Conservation (phyloP, 2,113 vertebrate species). For the Steatornis caripensis region DNA sequence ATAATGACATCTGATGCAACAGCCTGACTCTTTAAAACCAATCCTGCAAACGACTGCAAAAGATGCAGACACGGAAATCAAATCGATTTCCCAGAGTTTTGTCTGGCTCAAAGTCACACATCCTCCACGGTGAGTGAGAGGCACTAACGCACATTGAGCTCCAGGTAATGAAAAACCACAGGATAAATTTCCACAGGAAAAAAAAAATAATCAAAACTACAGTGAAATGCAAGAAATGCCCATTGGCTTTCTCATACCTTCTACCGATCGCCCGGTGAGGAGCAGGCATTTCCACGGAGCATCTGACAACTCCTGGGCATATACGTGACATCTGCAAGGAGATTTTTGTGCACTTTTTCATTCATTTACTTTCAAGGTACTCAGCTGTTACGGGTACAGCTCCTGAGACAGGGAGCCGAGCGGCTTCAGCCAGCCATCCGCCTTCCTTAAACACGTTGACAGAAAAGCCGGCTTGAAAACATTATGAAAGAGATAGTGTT, state of each 20-base stretch:
- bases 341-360: neutral
- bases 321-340: neutral
- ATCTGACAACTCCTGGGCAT: neutral
- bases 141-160: neutral
- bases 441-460: rapidly evolving
- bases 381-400: neutral
- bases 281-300: neutral
- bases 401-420: neutral
- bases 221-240: neutral
- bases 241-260: neutral
- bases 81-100: neutral
- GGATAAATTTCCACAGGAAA: neutral
- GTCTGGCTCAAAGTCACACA: neutral
- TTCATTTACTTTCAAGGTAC: neutral
- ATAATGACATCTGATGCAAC: neutral
- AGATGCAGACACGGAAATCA: neutral
- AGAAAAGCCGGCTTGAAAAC: neutral
- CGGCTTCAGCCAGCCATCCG: neutral
- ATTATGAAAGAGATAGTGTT: neutral
- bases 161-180: neutral
- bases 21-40: neutral
- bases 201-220: neutral
- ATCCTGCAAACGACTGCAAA: neutral
- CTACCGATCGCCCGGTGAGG: neutral
- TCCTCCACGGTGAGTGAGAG: neutral